These are phyloP conservation scores for Columba janthina DNA, from an alignment of 2,113 vertebrate species.

Conservation along the genomic window DNA sequence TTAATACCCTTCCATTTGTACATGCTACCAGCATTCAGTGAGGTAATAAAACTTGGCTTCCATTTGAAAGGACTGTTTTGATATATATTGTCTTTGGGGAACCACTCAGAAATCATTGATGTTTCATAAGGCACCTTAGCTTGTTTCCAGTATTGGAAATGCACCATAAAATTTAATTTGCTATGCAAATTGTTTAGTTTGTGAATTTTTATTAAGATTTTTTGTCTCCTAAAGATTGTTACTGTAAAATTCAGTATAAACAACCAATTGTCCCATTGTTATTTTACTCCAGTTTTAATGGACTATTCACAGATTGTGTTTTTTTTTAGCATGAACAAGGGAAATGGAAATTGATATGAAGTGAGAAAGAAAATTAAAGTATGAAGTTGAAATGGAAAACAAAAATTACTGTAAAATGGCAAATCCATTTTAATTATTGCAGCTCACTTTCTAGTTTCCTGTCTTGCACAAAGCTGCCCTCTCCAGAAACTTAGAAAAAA, in stretches of 20 bases:
- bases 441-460: neutral
- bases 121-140: neutral
- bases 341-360: neutral
- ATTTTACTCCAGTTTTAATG: neutral
- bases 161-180: neutral
- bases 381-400: neutral
- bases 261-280: neutral
- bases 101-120: neutral
- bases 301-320: neutral
- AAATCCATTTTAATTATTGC: neutral
- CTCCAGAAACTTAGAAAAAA: neutral
- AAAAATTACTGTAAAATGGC: neutral
- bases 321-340: neutral
- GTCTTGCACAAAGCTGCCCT: neutral
- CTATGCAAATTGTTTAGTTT: neutral
- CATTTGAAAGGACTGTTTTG: neutral
- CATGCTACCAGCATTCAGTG: neutral
- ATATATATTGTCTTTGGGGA: neutral
- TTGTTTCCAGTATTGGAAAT: neutral
- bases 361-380: neutral
- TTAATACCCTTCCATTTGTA: neutral
- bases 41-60: neutral
- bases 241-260: neutral
- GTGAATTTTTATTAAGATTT: neutral
- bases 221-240: neutral